Percentiles rank a stretch among this genome's conserved stretches.
phyloP scores from a whole-genome alignment of 2,797 vertebrate species.

The Emydoidea blandingii region DNA sequence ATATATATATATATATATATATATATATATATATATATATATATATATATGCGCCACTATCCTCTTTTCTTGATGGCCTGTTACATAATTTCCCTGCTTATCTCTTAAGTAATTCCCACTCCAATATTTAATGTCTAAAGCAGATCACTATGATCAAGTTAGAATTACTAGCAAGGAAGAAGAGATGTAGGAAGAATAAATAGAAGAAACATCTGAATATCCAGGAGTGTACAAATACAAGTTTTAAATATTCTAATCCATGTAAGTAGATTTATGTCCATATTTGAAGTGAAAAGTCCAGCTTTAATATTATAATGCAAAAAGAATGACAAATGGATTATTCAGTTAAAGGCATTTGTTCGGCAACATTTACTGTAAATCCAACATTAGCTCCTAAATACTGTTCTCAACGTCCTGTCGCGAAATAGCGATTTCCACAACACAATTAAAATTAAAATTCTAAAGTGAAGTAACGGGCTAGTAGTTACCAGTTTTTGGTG shows the following conservation, averaged over 20 bases:
- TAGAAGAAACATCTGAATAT: not conserved
- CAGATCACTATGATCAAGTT: not conserved
- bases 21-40: too few relatives aligned
- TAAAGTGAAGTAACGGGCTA: not conserved
- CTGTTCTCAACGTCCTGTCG: not conserved
- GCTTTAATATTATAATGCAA: not conserved
- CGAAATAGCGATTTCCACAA: not conserved
- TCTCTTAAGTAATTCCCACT: not conserved
- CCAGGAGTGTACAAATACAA: not conserved
- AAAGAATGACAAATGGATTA: not conserved
- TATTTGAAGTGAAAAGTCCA: not conserved
- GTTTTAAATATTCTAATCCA: not conserved
- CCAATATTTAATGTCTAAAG: not conserved
- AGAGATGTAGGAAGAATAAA: not conserved
- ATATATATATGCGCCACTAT: not conserved
- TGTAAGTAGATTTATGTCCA: not conserved
- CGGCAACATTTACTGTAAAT: not conserved
- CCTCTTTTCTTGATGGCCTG: not conserved
- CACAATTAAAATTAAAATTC: not conserved
- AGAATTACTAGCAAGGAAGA: not conserved
- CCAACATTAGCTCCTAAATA: not conserved
- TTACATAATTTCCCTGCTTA: not conserved
- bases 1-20: too few relatives aligned
- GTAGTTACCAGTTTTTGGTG: not conserved
- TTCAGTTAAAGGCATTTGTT: not conserved